Evolutionary conservation across 1,140 invertebrate genomes (phyloP), one percentile per base, ranked within the genome.

Genomic region (Heterodera carotae): DNA sequence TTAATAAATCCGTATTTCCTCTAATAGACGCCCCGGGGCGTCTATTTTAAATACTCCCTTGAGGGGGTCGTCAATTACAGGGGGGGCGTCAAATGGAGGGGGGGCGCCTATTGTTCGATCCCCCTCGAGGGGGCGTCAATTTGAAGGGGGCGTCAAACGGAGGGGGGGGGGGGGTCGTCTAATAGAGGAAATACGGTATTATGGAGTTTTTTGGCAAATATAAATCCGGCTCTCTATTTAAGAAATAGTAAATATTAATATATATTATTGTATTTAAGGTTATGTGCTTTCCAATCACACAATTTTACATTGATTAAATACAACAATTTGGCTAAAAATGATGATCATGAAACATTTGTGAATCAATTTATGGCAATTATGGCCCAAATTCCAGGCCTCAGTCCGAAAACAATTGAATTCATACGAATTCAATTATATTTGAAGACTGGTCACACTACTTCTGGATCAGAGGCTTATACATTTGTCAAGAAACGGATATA

Each of bases 401-500:
- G 43, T 43, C 22, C 12, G 4, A 33, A 33, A 39, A 59, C 69
- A 33, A 27, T 81, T 0, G n/a, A 69, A 1, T 81, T 79, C 36
- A 71, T 81, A 27, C 18, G 62, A 69, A 59, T 3, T 7, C 25
- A 82, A 33, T 18, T 80, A 10, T 60, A 36, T 12, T 72, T 62
- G 2, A 31, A 64, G 31, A 80, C 75, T 25, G 66, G 59, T 36
- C 80, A 81, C 71, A 12, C 43, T 10, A 81, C 80, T 12, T 62
- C 76, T 2, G 66, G 79, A n/a, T 81, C 80, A 2, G 67, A 70
- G 34, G 80, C 80, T 22, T 53, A 74, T 12, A 29, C 25, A 53
- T 81, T 81, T 59, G 53, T 80, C 4, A 71, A 73, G 56, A 56
- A 80, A 48, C 43, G 80, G 34, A 69, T 81, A 8, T 34, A 27